A percentile compares a stretch with the other conserved stretches of the same genome.
Evolutionary conservation across 2,797 vertebrate genomes (phyloP).

Genomic region (Pygocentrus nattereri): DNA sequence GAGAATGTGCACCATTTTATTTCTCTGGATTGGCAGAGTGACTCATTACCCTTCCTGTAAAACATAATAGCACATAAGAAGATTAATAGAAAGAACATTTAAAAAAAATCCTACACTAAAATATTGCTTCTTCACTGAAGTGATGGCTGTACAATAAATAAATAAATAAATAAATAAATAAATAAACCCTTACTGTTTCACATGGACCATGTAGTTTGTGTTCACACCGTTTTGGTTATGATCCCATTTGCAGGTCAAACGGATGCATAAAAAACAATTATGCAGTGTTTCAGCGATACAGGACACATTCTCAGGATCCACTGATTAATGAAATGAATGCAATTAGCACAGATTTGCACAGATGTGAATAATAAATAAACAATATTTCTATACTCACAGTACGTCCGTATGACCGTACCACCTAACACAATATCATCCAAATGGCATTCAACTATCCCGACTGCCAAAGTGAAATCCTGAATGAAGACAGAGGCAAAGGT

Average conservation of each 20-base stretch:
- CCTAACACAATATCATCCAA: not conserved
- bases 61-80: not conserved
- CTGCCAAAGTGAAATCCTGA: not conserved
- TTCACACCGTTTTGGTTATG: not conserved
- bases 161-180: too few species aligned
- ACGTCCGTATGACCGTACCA: conserved; percentile 1
- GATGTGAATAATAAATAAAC: not conserved
- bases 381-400: conserved; percentile 11
- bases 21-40: too few species aligned
- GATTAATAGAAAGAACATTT: too few species aligned
- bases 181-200: conserved; percentile 27
- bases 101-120: too few species aligned
- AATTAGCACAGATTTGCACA: not conserved
- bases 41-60: not conserved
- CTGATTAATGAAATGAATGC: conserved; percentile 6
- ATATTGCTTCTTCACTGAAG: too few species aligned
- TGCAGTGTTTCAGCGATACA: conserved; percentile 11
- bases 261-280: accelerated
- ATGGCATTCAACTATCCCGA: conserved; percentile 15
- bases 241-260: conserved; percentile 12
- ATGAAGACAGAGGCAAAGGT: conserved; percentile 15
- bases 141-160: not conserved
- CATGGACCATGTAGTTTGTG: conserved; percentile 1
- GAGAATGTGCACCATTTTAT: not conserved
- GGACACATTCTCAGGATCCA: conserved; percentile 19